Conservation (phyloP, 2,888 invertebrate genomes). For the Notodonta dromedarius region DNA sequence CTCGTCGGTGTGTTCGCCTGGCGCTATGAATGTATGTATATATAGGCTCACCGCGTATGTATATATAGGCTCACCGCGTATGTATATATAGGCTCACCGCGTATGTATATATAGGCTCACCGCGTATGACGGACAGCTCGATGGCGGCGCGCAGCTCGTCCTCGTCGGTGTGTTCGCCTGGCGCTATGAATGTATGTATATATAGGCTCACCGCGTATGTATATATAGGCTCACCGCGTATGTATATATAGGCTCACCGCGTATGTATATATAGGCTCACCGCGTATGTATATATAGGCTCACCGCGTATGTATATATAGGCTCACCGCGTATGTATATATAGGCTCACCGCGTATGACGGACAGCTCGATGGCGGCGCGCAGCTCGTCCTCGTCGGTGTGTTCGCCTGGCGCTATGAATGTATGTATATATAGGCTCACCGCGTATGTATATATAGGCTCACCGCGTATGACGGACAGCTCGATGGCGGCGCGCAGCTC, state of each 20-base stretch:
- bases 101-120: conserved; percentile 43
- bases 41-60: too few relatives aligned
- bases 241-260: too few relatives aligned
- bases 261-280: conserved; percentile 43
- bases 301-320: too few relatives aligned
- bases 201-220: too few relatives aligned
- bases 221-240: conserved; percentile 54
- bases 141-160: conserved; percentile 69
- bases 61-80: conserved; percentile 54
- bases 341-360: conserved; percentile 57
- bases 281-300: conserved; percentile 49
- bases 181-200: too few relatives aligned
- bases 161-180: conserved; percentile 40
- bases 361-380: conserved; percentile 70
- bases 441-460: conserved; percentile 49
- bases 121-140: conserved; percentile 68
- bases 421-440: conserved; percentile 32
- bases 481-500: conserved; percentile 71
- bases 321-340: too few relatives aligned
- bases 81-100: too few relatives aligned
- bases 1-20: conserved; percentile 40
- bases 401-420: too few relatives aligned
- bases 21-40: too few relatives aligned
- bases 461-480: conserved; percentile 67
- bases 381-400: conserved; percentile 60